Percentiles rank a stretch among this genome's conserved stretches.
Evolutionary conservation across 2,113 vertebrate species (phyloP).

Genomic region (Garra rufa): DNA sequence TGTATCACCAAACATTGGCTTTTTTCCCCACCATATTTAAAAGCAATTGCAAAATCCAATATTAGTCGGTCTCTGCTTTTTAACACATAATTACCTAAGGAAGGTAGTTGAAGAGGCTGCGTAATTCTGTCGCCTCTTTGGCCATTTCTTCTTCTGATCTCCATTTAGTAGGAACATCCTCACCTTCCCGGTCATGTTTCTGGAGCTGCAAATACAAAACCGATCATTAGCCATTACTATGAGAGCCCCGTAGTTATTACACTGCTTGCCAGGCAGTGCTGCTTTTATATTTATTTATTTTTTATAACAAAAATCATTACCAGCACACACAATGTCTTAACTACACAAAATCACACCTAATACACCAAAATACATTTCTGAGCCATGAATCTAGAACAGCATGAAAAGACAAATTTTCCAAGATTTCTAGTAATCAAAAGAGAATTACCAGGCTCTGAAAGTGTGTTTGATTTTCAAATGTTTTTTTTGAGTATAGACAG

Average conservation of each 20-base stretch:
- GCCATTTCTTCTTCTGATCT: constrained; percentile 85
- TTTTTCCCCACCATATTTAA: not conserved
- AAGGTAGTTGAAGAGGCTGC: constrained; percentile 72
- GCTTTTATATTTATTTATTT: not conserved
- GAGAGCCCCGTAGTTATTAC: not conserved
- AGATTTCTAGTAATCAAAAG: not conserved
- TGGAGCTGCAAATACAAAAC: constrained; percentile 67
- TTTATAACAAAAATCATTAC: not conserved
- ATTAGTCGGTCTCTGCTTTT: not conserved
- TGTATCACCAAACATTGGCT: not conserved
- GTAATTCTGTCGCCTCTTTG: constrained; percentile 76
- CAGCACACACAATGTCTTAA: not conserved
- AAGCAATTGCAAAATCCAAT: not conserved
- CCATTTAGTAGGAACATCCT: constrained; percentile 76
- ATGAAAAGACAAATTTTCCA: not conserved
- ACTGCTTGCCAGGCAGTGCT: not conserved
- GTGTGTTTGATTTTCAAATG: not conserved
- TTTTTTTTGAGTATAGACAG: not conserved
- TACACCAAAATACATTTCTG: not conserved
- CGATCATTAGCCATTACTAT: not conserved
- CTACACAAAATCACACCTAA: not conserved
- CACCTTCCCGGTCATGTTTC: constrained; percentile 75
- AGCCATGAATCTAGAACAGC: not conserved
- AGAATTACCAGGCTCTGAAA: not conserved
- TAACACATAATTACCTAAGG: constrained; percentile 26